Evolutionary conservation across 2,113 vertebrate species (phyloP).

Genomic region (Cololabis saira): DNA sequence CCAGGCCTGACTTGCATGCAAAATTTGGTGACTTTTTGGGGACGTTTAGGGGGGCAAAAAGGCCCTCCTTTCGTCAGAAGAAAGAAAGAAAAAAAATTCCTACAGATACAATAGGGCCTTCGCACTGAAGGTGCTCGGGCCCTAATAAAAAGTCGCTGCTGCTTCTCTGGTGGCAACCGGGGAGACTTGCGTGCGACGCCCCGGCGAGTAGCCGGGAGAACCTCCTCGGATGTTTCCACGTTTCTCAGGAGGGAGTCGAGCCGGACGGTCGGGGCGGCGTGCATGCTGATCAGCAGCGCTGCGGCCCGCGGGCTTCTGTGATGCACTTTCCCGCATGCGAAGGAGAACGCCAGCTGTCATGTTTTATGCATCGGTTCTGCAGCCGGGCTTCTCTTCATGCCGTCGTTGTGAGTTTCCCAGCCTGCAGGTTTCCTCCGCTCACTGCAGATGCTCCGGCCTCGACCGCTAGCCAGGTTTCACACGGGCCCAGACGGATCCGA

Average conservation of each 20-base stretch:
- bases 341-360: conserved; percentile 52
- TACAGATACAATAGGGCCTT: too few relatives aligned
- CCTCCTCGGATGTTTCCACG: conserved; percentile 22
- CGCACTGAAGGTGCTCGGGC: too few relatives aligned
- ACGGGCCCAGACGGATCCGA: conserved; percentile 10
- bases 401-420: not conserved
- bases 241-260: conserved; percentile 41
- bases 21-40: too few relatives aligned
- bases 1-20: too few relatives aligned
- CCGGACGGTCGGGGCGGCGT: conserved; percentile 39
- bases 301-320: conserved; percentile 26
- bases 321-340: conserved; percentile 42
- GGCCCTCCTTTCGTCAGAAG: too few relatives aligned
- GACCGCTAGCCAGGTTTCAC: conserved; percentile 11
- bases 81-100: too few relatives aligned
- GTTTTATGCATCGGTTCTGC: conserved; percentile 63
- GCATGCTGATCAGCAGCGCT: conserved; percentile 58
- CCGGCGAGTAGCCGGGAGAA: conserved; percentile 27
- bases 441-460: conserved; percentile 24
- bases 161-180: conserved; percentile 43
- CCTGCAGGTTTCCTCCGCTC: too few relatives aligned
- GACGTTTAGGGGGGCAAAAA: too few relatives aligned
- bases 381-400: conserved; percentile 23
- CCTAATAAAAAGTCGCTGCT: conserved; percentile 30
- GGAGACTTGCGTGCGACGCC: conserved; percentile 39